A percentile compares a stretch with the other conserved stretches of the same genome.
phyloP scores from a whole-genome alignment of 92 coral and sea anemone species.

The Parazoanthus swiftii region DNA sequence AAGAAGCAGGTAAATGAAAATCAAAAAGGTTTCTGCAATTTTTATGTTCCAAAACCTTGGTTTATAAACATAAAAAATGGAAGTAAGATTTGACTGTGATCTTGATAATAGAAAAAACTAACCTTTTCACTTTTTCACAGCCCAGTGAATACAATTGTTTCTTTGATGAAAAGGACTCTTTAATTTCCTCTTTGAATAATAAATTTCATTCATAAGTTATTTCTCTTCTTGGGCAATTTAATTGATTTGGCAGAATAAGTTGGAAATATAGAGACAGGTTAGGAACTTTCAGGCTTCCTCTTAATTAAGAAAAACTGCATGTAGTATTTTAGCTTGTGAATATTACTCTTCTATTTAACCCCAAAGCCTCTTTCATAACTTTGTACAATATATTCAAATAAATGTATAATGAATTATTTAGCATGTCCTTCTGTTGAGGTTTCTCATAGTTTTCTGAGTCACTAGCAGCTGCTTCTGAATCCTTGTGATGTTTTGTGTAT shows the following conservation, averaged over 20 bases:
- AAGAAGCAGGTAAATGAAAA: background rate
- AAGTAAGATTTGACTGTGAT: background rate
- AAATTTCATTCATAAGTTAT: background rate
- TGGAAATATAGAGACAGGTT: background rate
- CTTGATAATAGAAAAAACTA: background rate
- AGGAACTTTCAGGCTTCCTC: background rate
- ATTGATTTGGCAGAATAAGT: background rate
- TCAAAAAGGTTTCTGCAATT: background rate
- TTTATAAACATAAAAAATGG: background rate
- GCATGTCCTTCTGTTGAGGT: background rate
- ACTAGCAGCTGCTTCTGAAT: background rate
- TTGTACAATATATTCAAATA: background rate
- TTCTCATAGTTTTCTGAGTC: background rate
- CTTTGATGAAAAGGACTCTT: background rate
- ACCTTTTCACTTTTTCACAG: slow-evolving; percentile 22
- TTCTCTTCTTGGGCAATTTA: background rate
- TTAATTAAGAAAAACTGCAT: background rate
- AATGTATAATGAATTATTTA: background rate
- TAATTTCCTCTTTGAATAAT: background rate
- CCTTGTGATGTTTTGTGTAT: background rate
- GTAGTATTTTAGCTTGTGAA: background rate
- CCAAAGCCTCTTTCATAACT: background rate
- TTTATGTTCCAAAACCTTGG: background rate
- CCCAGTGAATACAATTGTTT: slow-evolving; percentile 15
- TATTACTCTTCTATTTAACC: background rate